Evolutionary conservation across 2,797 vertebrate species (phyloP), one percentile per base, ranked within the genome.

Genomic region (Melanotaenia nigrans): DNA sequence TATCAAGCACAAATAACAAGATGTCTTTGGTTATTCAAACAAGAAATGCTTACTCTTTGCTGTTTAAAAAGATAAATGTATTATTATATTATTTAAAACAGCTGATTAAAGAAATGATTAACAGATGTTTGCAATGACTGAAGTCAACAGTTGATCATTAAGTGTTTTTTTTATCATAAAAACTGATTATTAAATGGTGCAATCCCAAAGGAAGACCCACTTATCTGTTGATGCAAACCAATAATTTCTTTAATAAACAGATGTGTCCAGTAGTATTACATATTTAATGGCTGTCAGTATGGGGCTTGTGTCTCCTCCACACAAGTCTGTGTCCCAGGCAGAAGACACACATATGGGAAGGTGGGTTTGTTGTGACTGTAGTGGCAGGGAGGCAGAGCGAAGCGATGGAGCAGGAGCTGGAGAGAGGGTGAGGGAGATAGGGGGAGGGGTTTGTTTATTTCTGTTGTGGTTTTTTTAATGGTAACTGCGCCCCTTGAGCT

Each of bases 381-480:
- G 68, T 71, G 60, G 72, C 45, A 49, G 75, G 85, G 85, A 85
- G 82, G 85, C 71, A 68, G 84, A 75, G 83, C 73, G 45, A 38
- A 75, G 62, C 32, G 61, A 78, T 40, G 33, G 68, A 71, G 74
- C 63, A 73, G 57, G 66, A 73, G 69, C 16, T 16, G n/a, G 79
- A 63, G 65, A 61, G 65, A 61, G 76, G 45, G 65, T 0, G 70
- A 83, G 73, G 60, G 73, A 81, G 60, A 78, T 51, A 83, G 85
- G 89, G 89, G 95, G 95, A 93, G 94, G 90, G 96, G 95, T 95
- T 91, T 92, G 86, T 92, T 92, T 91, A 89, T 90, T 82, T 88
- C 85, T 74, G 78, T 87, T 88, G 72, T 82, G 65, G 28, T 70
- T 73, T 74, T 65, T 78, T 73, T 65, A 47, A 79, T 72, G 89